Evolutionary conservation across 30 jellyfish, hydroid and myxozoan genomes (phyloP), one percentile per base, ranked within the genome.

Genomic region (Pseudorhiza aurosa): DNA sequence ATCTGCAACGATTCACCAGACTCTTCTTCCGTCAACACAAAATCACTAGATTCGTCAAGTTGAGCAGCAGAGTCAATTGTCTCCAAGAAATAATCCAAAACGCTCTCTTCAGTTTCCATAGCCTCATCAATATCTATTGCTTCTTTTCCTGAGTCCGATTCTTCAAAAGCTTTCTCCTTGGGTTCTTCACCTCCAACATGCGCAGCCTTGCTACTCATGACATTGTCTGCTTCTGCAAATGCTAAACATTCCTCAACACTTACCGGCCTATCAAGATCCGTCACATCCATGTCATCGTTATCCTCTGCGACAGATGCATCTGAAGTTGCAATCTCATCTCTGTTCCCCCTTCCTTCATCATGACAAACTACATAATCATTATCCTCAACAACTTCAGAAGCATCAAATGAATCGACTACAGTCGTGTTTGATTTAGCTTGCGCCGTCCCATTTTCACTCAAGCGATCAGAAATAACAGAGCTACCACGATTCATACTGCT

Each of bases 1-100:
- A n/a, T n/a, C n/a, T n/a, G n/a, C n/a, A n/a, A n/a, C n/a, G n/a
- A 7, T 4, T 47, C 62, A 3, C 25, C 26, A 4, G 62, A 47
- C 26, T 17, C n/a, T 47, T 17, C 62, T 26, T 15, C 62, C 12
- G 24, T 47, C 25, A 47, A 8, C 2, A 26, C 25, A 24, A 53
- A 25, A 19, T 60, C 75, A 29, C 40, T 56, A 8, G 70, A 56
- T 22, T 60, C 53, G 17, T 60, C 75, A 60, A 60, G 75, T 7
- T 60, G 15, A 24, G 75, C 75, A 9, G 75, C 75, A 14, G 53
- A 60, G 53, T 60, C 53, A 60, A 60, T 60, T 1, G 75, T 28
- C 50, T 60, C 75, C 28, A 60, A 19, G 43, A 60, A 60, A 60
- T 60, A 60, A 15, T 60, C 75, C 46, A 60, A 37, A 5, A 60